Evolutionary conservation across 1,140 invertebrate genomes (phyloP).

Genomic region (Drosophila navojoa): DNA sequence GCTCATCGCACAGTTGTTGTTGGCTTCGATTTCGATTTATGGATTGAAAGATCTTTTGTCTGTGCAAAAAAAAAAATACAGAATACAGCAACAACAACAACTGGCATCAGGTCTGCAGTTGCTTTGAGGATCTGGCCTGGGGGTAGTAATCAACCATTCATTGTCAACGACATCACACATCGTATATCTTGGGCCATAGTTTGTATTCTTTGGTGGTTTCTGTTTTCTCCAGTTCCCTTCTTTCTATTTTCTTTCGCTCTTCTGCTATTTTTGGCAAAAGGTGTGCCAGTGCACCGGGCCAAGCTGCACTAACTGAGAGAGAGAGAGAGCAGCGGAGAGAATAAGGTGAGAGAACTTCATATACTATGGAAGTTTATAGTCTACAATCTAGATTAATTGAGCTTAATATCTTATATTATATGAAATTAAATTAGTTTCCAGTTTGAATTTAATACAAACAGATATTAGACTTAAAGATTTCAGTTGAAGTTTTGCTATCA

Average conservation of each 20-base stretch:
- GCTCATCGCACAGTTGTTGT: constrained; percentile 24
- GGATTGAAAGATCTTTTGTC: constrained; percentile 46
- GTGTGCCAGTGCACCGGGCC: constrained; percentile 63
- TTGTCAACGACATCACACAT: constrained; percentile 84
- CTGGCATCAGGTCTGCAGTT: constrained; percentile 38
- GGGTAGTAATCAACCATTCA: constrained; percentile 75
- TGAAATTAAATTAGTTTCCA: too few relatives aligned
- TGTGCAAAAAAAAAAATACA: constrained; percentile 31
- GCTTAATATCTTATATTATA: too few relatives aligned
- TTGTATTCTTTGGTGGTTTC: constrained; percentile 71
- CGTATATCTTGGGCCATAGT: constrained; percentile 71
- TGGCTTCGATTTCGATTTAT: constrained; percentile 48
- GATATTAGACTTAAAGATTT: too few relatives aligned
- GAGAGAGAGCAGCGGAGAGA: neutral
- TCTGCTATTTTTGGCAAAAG: constrained; percentile 58
- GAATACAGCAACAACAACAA: constrained; percentile 42
- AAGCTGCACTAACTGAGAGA: constrained; percentile 10
- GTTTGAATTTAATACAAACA: too few relatives aligned
- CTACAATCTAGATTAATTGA: too few relatives aligned
- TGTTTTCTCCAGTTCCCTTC: constrained; percentile 25
- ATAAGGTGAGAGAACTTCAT: neutral
- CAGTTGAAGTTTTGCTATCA: too few relatives aligned
- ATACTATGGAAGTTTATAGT: neutral
- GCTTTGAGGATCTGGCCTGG: constrained; percentile 32
- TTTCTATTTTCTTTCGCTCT: constrained; percentile 13